These are phyloP conservation scores for Notechis scutatus DNA, from an alignment of 2,113 vertebrate species.

Conservation along the genomic window DNA sequence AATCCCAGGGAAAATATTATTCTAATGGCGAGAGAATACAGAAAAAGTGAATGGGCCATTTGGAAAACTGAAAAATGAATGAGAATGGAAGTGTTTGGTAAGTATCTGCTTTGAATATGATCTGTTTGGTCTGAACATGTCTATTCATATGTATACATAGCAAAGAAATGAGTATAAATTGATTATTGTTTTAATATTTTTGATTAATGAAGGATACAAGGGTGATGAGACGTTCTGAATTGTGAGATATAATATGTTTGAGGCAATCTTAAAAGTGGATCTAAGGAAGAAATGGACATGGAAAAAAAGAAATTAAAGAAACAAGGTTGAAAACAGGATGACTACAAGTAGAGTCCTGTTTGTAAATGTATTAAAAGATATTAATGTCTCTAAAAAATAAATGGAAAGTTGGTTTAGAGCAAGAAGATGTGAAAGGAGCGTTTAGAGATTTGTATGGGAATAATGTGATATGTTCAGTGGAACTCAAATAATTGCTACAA, in stretches of 20 bases:
- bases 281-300: background rate
- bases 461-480: background rate
- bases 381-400: background rate
- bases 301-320: background rate
- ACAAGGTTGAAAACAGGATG: background rate
- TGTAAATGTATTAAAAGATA: background rate
- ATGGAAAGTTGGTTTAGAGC: background rate
- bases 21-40: background rate
- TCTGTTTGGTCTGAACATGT: background rate
- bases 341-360: background rate
- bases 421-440: background rate
- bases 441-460: background rate
- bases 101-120: background rate
- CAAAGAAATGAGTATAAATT: background rate
- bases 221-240: background rate
- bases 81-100: background rate
- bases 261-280: background rate
- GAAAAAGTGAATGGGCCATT: background rate
- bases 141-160: background rate
- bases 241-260: background rate
- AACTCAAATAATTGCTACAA: background rate
- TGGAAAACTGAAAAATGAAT: background rate
- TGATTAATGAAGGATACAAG: background rate
- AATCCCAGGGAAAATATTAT: background rate
- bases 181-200: background rate